Evolutionary conservation across 2,888 invertebrate species (phyloP), one percentile per base, ranked within the genome.

Genomic region (Limnephilus auricula): DNA sequence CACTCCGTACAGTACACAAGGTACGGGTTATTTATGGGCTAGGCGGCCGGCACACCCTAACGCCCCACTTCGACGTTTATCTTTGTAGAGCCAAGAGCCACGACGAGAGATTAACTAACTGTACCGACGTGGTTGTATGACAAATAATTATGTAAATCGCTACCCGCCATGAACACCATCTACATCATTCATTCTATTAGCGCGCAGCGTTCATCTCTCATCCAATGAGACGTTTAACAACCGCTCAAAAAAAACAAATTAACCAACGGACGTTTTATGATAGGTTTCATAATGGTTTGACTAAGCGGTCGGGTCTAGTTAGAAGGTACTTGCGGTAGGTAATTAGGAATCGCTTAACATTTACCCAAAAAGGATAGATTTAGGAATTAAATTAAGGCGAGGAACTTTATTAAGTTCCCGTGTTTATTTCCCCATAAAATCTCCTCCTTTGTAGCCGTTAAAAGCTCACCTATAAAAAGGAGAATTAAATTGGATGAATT

Each of bases 101-200:
- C 86, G 50, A 80, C 40, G 78, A 89, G 90, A 90, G 91, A 92
- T 90, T 92, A 92, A 92, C 92, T 89, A 25, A 65, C 85, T 89
- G 91, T 90, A 85, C 90, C 91, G 86, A 91, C 88, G 91, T 50
- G 90, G 90, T 88, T 79, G 79, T 85, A 91, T 92, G 92, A 92
- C 91, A 92, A 92, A 92, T 92, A 92, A 92, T 92, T 92, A 90
- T 65, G 86, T 78, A 86, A 86, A 91, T 92, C 92, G 90, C 89
- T 84, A 65, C 80, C 89, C 89, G 37, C 85, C 65, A 85, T n/a
- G 15, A 18, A 78, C 87, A 88, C 87, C 87, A 32, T 84, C 85
- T 30, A 45, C 86, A 85, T 85, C 25, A 85, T 79, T 88, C 87
- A 88, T 78, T 88, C 87, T 79, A 88, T 88, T 78, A 32, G 34